phyloP scores from a whole-genome alignment of 2,888 invertebrate species.

The Dicranocentrus wangi region DNA sequence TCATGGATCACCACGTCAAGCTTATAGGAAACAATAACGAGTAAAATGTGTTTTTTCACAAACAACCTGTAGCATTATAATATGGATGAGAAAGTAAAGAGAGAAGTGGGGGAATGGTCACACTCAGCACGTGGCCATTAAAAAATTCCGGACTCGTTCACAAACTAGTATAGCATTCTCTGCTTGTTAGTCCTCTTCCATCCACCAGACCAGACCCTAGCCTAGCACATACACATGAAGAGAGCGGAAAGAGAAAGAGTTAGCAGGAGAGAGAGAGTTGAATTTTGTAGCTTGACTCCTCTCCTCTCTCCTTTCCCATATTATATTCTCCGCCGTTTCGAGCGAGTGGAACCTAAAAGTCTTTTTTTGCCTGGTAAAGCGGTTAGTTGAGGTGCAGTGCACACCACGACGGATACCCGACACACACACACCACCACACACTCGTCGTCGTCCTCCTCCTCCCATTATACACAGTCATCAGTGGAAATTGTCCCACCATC shows the following conservation, averaged over 20 bases:
- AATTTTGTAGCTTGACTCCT: constrained; percentile 31
- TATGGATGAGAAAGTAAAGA: constrained; percentile 50
- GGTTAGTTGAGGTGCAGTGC: constrained; percentile 61
- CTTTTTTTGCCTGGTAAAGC: neutral
- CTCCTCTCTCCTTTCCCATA: no score
- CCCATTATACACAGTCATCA: constrained; percentile 25
- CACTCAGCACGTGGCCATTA: constrained; percentile 72
- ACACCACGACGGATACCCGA: constrained; percentile 51
- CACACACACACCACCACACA: constrained; percentile 51
- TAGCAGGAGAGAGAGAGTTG: constrained; percentile 29
- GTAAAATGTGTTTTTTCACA: constrained; percentile 42
- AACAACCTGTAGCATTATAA: constrained; percentile 72
- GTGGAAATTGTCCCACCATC: constrained; percentile 41
- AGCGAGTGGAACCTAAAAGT: neutral
- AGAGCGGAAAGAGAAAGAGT: constrained; percentile 20
- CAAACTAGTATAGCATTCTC: constrained; percentile 49
- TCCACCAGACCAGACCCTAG: no score
- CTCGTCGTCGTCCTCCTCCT: constrained; percentile 14
- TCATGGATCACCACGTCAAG: constrained; percentile 43
- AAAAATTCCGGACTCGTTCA: constrained; percentile 69
- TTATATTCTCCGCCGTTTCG: neutral
- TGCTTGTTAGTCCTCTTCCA: constrained; percentile 28
- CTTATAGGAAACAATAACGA: constrained; percentile 19
- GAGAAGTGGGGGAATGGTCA: constrained; percentile 61
- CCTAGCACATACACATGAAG: constrained; percentile 56